Percentiles rank a stretch among this genome's conserved stretches.
Evolutionary conservation across 2,888 invertebrate genomes (phyloP).

Genomic region (Cantharis rufa): DNA sequence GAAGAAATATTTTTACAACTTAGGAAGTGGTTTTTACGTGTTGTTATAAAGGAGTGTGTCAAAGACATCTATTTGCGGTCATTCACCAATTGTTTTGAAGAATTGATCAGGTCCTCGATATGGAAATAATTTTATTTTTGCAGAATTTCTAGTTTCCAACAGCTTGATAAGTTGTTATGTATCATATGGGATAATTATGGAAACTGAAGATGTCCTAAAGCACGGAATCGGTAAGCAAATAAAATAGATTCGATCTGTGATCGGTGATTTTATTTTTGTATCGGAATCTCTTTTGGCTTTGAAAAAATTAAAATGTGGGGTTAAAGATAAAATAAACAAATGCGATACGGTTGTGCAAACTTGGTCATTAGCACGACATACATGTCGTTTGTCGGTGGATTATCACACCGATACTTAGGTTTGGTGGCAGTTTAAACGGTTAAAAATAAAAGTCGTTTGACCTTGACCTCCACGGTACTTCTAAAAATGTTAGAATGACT

Average conservation of each 20-base stretch:
- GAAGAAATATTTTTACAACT: not conserved
- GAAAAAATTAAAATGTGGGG: not conserved
- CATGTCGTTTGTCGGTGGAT: conserved; percentile 37
- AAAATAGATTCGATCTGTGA: no score
- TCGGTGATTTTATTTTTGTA: no score
- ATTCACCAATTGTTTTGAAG: conserved; percentile 12
- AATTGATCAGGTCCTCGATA: not conserved
- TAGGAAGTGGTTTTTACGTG: not conserved
- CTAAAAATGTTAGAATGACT: conserved; percentile 42
- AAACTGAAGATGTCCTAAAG: no score
- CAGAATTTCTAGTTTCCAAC: not conserved
- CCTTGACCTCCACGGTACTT: conserved; percentile 31
- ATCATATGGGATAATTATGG: no score
- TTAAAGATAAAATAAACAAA: conserved; percentile 34
- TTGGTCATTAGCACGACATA: conserved; percentile 43
- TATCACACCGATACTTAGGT: conserved; percentile 34
- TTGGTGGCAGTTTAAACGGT: conserved; percentile 41
- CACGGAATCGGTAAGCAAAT: no score
- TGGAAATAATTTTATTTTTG: not conserved
- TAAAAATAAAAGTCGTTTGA: conserved; percentile 49
- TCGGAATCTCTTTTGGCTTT: no score
- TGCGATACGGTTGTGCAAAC: conserved; percentile 37
- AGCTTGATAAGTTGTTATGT: no score
- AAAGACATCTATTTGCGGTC: conserved; percentile 12
- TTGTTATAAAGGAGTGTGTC: conserved; percentile 3